These are phyloP conservation scores for Palythoa grandis DNA, from an alignment of 92 coral and sea anemone species.

Conservation along the genomic window DNA sequence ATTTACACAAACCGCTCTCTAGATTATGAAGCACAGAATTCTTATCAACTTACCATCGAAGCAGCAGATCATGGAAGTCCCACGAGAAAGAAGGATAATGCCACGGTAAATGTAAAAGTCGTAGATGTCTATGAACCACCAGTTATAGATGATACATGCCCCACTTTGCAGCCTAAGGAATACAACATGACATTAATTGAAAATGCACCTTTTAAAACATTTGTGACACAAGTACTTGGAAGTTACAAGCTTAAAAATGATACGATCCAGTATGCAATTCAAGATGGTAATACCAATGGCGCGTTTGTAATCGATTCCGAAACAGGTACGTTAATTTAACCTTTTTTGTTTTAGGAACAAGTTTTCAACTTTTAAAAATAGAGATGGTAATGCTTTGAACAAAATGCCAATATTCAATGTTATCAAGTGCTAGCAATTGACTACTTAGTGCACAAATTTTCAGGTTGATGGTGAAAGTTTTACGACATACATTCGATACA, in stretches of 20 bases:
- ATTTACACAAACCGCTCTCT: constrained; percentile 64
- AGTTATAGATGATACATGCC: constrained; percentile 80
- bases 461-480: too few species aligned
- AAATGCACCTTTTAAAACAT: constrained; percentile 60
- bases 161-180: constrained; percentile 82
- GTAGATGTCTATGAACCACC: constrained; percentile 60
- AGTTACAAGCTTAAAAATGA: constrained; percentile 58
- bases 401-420: too few species aligned
- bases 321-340: constrained; percentile 51
- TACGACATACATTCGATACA: too few species aligned
- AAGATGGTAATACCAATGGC: constrained; percentile 74
- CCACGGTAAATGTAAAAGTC: constrained; percentile 77
- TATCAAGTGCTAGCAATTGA: too few species aligned
- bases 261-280: constrained; percentile 67
- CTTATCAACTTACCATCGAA: constrained; percentile 63
- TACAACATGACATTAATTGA: constrained; percentile 83
- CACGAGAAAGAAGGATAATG: constrained; percentile 61
- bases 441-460: too few species aligned
- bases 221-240: constrained; percentile 75
- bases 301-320: constrained; percentile 67
- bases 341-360: not conserved
- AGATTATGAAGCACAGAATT: constrained; percentile 77
- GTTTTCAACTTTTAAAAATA: too few species aligned
- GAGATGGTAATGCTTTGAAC: not conserved
- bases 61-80: constrained; percentile 89